Percentiles rank a stretch among this genome's conserved stretches.
Evolutionary conservation across 2,113 vertebrate genomes (phyloP).

Genomic region (Toxostoma redivivum): DNA sequence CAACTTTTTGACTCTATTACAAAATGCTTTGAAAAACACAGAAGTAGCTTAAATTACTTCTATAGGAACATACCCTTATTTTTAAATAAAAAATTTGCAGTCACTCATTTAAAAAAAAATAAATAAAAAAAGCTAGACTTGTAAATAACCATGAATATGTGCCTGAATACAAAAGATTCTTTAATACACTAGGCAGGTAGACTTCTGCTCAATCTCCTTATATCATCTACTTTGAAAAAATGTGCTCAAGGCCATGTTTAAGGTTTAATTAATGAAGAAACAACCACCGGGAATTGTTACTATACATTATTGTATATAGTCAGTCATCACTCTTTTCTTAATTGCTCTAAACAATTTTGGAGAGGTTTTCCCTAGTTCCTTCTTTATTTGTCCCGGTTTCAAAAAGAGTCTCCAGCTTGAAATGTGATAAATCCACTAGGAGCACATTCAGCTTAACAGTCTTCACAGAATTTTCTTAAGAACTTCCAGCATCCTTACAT

Average conservation of each 20-base stretch:
- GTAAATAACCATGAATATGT: background rate
- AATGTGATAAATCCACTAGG: background rate
- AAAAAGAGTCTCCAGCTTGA: background rate
- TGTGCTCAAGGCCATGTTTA: background rate
- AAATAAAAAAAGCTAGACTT: background rate
- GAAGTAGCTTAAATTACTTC: background rate
- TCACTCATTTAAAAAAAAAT: background rate
- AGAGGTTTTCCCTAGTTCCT: background rate
- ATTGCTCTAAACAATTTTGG: background rate
- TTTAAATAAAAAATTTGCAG: background rate
- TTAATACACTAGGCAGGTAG: background rate
- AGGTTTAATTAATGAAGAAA: background rate
- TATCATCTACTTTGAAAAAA: background rate
- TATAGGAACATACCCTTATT: background rate
- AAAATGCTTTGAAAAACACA: background rate
- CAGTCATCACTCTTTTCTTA: background rate
- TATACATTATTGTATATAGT: background rate
- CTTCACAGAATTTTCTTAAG: background rate
- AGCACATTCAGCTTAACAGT: background rate
- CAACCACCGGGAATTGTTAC: background rate
- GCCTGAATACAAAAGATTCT: background rate
- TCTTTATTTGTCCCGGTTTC: background rate
- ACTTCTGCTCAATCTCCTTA: background rate
- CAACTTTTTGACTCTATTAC: background rate
- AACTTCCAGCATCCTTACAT: background rate